These are phyloP conservation scores for Trypoxylon attenuatum DNA, from an alignment of 2,888 invertebrate genomes.

Conservation along the genomic window DNA sequence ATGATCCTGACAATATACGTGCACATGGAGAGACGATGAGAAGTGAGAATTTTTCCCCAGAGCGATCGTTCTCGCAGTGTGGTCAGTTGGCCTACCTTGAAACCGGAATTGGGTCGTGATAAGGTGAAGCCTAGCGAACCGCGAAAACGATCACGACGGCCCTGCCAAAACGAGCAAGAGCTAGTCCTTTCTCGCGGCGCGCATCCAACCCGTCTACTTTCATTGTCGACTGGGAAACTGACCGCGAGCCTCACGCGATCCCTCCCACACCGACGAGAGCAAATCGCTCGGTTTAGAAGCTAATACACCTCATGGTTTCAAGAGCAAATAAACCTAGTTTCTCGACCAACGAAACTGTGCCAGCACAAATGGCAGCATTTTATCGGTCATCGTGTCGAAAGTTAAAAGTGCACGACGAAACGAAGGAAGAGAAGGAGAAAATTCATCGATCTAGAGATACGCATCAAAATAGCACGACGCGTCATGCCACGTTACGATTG, in stretches of 20 bases:
- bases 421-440: no score
- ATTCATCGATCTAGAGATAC: no score
- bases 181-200: not conserved
- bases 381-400: not conserved
- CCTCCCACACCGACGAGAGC: not conserved
- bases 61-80: slow-evolving; percentile 40
- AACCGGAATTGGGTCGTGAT: slow-evolving; percentile 68
- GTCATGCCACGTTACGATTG: no score
- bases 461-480: no score
- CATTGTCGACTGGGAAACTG: slow-evolving; percentile 62
- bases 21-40: no score
- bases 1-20: not conserved
- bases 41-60: slow-evolving; percentile 38
- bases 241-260: no score
- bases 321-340: not conserved
- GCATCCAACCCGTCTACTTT: slow-evolving; percentile 66
- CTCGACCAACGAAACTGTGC: not conserved
- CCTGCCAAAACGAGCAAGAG: slow-evolving; percentile 17
- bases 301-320: not conserved
- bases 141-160: slow-evolving; percentile 61
- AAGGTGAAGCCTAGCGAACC: slow-evolving; percentile 58
- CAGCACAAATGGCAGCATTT: not conserved
- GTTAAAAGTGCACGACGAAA: not conserved
- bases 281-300: not conserved
- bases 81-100: slow-evolving; percentile 67